Conservation (phyloP, 2,113 vertebrate species). For the Empidonax traillii region DNA sequence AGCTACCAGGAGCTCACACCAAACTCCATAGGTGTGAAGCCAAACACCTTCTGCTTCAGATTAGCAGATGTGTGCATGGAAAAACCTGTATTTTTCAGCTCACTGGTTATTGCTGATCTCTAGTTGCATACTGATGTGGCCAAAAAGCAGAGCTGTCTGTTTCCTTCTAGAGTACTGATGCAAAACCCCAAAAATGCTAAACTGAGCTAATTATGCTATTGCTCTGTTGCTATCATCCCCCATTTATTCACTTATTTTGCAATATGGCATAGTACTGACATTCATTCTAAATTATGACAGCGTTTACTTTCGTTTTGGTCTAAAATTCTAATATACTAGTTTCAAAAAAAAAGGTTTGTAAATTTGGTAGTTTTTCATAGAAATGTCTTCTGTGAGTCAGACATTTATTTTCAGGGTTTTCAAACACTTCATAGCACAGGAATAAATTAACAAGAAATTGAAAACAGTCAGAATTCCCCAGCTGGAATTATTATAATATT, state of each 20-base stretch:
- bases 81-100: background rate
- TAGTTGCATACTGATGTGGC: background rate
- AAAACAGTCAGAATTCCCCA: background rate
- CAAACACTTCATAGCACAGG: conserved; percentile 7
- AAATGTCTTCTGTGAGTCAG: background rate
- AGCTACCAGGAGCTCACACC: background rate
- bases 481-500: background rate
- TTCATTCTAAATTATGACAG: background rate
- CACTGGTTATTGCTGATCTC: background rate
- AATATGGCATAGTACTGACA: background rate
- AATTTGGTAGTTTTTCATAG: background rate
- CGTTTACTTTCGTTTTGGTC: background rate
- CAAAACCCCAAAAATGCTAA: background rate
- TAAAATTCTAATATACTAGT: background rate
- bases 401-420: conserved; percentile 27
- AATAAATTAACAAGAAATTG: conserved; percentile 8
- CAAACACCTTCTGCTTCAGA: background rate
- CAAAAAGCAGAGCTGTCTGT: background rate
- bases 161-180: background rate
- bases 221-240: background rate
- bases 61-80: background rate
- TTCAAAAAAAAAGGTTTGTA: background rate
- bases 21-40: background rate
- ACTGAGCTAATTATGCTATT: background rate
- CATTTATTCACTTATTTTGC: background rate